phyloP scores from a whole-genome alignment of 1,140 invertebrate genomes.

The Diuraphis noxia region DNA sequence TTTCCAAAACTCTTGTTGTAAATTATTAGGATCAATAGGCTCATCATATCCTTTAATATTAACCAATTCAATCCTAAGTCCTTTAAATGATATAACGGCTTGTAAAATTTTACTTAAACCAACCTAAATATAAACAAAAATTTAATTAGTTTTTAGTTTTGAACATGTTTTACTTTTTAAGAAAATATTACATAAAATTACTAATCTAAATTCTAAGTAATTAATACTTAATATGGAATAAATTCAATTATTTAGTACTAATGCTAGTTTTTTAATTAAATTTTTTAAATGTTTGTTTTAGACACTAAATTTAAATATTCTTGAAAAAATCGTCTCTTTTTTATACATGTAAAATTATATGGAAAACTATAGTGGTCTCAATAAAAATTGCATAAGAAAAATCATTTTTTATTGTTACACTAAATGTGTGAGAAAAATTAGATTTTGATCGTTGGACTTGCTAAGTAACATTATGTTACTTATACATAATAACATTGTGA shows the following conservation, averaged over 20 bases:
- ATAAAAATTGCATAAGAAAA: too few relatives aligned
- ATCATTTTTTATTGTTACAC: too few relatives aligned
- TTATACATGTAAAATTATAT: neutral
- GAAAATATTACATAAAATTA: neutral
- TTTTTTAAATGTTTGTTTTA: neutral
- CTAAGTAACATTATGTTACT: too few relatives aligned
- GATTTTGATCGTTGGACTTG: too few relatives aligned
- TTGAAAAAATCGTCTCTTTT: neutral
- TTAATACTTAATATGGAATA: neutral
- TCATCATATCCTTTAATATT: slow-evolving; percentile 87
- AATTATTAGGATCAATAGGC: slow-evolving; percentile 61
- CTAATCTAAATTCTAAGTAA: neutral
- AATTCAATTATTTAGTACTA: neutral
- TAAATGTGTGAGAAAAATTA: too few relatives aligned
- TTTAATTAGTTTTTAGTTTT: too few relatives aligned
- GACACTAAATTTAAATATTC: too few relatives aligned
- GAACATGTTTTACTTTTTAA: neutral
- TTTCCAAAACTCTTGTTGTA: slow-evolving; percentile 75
- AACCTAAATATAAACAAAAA: slow-evolving; percentile 64
- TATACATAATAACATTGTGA: too few relatives aligned
- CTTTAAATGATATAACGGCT: slow-evolving; percentile 87
- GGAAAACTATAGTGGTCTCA: neutral
- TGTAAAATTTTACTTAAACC: slow-evolving; percentile 85
- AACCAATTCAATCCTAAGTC: slow-evolving; percentile 92
- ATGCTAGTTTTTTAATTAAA: neutral